phyloP scores from a whole-genome alignment of 2,113 vertebrate genomes.

The Phrynosoma blainvillii region DNA sequence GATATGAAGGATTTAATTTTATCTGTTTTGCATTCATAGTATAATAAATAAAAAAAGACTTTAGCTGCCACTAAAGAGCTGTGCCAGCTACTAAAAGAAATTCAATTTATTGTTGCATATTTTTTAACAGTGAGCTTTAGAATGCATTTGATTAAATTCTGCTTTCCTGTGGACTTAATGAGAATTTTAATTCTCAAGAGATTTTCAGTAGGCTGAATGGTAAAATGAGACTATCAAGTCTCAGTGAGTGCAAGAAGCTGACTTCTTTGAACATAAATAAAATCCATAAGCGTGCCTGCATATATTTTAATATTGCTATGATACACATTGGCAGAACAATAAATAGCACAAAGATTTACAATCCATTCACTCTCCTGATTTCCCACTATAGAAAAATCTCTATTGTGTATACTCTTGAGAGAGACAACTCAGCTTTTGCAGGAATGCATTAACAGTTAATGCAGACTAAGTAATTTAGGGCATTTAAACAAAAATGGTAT shows the following conservation, averaged over 20 bases:
- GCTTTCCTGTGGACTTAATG: slow-evolving; percentile 70
- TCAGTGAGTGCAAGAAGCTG: slow-evolving; percentile 54
- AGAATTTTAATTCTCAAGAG: slow-evolving; percentile 71
- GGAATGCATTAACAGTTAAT: slow-evolving; percentile 25
- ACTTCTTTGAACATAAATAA: slow-evolving; percentile 70
- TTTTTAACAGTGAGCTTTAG: slow-evolving; percentile 58
- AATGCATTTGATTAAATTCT: slow-evolving; percentile 71
- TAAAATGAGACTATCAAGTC: slow-evolving; percentile 67
- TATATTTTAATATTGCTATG: slow-evolving; percentile 68
- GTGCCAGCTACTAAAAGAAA: slow-evolving; percentile 61
- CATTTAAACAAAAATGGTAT: not conserved
- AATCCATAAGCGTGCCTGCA: slow-evolving; percentile 66
- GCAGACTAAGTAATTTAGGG: not conserved
- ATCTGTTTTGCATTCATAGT: slow-evolving; percentile 62
- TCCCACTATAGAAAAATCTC: slow-evolving; percentile 45
- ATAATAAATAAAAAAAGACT: slow-evolving; percentile 65
- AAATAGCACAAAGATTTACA: slow-evolving; percentile 65
- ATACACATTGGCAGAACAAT: slow-evolving; percentile 65
- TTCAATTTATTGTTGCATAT: slow-evolving; percentile 71
- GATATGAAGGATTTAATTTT: slow-evolving; percentile 70
- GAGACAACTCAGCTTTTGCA: slow-evolving; percentile 31
- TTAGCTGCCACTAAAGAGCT: slow-evolving; percentile 62
- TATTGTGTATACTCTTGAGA: slow-evolving; percentile 31
- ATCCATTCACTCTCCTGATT: slow-evolving; percentile 42
- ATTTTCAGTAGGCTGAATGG: slow-evolving; percentile 62